Base-by-base conservation (phyloP, 2,888 invertebrate genomes). In the Bembecia ichneumoniformis region DNA sequence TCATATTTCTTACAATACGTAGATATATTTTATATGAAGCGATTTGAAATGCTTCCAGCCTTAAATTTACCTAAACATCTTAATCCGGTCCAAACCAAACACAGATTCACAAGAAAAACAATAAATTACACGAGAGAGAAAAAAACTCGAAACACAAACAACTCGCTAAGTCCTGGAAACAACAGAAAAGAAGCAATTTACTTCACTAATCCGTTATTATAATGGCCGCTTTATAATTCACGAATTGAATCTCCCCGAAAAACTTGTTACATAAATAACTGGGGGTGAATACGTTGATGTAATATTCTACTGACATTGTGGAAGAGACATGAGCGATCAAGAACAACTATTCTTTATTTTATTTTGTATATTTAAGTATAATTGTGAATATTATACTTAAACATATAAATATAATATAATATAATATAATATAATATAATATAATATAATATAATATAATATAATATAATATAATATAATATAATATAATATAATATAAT, bases 121-220 rank as follows among this genome's bases (percentile, higher is more conserved):
- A 40, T 43, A 20, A 48, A 43, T 34, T 10, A 17, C 16, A 3
- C 4, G 20, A 28, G 2, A 13, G 5, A n/a, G 40, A 43, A 17
- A 43, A 36, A 5, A 47, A 50, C 44, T 48, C 15, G 53, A 49
- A 28, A 28, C 28, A 28, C 28, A 28, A 28, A 28, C 28, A 28
- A 54, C 51, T 53, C 50, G 47, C 47, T 47, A 50, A 51, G 47
- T 46, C 46, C 47, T 15, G 47, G 47, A 48, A 50, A 53, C 48
- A 49, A 47, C 46, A 7, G 49, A 17, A 28, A 49, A 58, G 59
- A 62, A 63, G 60, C 60, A 63, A 63, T 63, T 58, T 55, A 59
- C 60, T 54, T 49, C 54, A 58, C 60, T 68, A 67, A 68, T 66
- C 68, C 62, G 59, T 57, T 60, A 63, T 62, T 60, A 63, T 61